Evolutionary conservation across 2,888 invertebrate species (phyloP), one percentile per base, ranked within the genome.

Genomic region (Caenorhabditis parvicauda): DNA sequence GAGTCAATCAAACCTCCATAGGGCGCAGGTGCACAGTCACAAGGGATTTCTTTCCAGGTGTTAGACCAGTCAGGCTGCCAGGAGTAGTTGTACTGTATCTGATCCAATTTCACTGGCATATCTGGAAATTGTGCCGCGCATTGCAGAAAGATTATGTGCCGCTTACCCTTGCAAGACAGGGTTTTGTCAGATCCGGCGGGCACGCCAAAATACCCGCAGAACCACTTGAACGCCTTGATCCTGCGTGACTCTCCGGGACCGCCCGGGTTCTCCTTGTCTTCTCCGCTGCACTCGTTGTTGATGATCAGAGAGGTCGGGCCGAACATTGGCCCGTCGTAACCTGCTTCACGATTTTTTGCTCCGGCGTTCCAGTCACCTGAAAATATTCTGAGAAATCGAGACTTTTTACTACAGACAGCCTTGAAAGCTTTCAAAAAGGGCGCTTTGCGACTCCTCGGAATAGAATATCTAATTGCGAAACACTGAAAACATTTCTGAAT

Each of bases 181-280:
- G 51, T 46, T 27, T 54, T 25, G 3, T 65, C 68, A 1, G 54
- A 49, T 19, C 67, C 74, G 17, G 59, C 38, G 3, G 70, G 70
- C 7, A 64, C 67, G 4, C 54, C 66, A 51, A 77, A 77, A 47
- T 74, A 77, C 9, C 63, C 54, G 50, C 68, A 69, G 70, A 76
- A 76, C 76, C 76, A 76, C 45, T 76, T 76, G 65, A 75, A 75
- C 9, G 76, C 76, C 58, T 75, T 75, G 60, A 76, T 76, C 38
- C 76, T 59, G 43, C 76, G 64, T 12, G 65, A 70, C 42, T 76
- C 76, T 43, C 76, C 76, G n/a, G 74, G 74, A 3, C 76, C 74
- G 53, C 57, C 59, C 7, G 68, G 72, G 37, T 70, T 65, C 6
- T 41, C 43, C 9, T 53, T 27, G 22, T 74, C 75, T 59, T 75